Conservation (phyloP, 2,888 invertebrate species). For the Rhynchonema sp. region DNA sequence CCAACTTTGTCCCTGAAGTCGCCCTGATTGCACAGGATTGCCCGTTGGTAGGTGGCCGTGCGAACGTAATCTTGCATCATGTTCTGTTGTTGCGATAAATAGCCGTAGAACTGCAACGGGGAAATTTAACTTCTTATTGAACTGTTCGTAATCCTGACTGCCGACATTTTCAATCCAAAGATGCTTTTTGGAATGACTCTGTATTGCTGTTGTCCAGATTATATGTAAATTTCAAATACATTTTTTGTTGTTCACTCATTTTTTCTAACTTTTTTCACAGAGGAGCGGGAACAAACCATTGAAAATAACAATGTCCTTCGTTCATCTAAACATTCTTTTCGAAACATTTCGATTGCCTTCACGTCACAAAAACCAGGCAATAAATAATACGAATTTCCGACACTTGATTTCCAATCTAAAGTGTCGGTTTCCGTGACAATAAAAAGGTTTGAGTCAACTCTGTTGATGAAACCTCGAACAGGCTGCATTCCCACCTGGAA, state of each 20-base stretch:
- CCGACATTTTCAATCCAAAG: neutral
- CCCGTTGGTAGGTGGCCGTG: conserved; percentile 92
- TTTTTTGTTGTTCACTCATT: too few relatives aligned
- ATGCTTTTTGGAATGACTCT: neutral
- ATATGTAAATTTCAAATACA: neutral
- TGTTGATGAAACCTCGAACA: too few relatives aligned
- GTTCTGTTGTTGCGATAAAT: conserved; percentile 95
- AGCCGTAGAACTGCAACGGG: conserved; percentile 68
- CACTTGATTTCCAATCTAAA: too few relatives aligned
- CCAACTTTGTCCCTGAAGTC: conserved; percentile 58
- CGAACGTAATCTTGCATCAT: conserved; percentile 99
- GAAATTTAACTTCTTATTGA: neutral
- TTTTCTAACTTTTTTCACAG: too few relatives aligned
- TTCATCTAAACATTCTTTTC: too few relatives aligned
- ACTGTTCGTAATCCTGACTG: neutral
- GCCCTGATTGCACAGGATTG: conserved; percentile 71
- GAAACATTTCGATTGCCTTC: too few relatives aligned
- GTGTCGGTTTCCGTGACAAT: too few relatives aligned
- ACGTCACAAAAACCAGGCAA: too few relatives aligned
- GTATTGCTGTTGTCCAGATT: neutral
- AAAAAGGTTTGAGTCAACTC: too few relatives aligned
- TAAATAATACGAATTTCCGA: too few relatives aligned
- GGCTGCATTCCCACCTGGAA: conserved; percentile 54
- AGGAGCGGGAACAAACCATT: too few relatives aligned
- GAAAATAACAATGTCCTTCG: too few relatives aligned